Conservation (phyloP, 1,140 invertebrate species). For the Drosophila sulfurigaster region DNA sequence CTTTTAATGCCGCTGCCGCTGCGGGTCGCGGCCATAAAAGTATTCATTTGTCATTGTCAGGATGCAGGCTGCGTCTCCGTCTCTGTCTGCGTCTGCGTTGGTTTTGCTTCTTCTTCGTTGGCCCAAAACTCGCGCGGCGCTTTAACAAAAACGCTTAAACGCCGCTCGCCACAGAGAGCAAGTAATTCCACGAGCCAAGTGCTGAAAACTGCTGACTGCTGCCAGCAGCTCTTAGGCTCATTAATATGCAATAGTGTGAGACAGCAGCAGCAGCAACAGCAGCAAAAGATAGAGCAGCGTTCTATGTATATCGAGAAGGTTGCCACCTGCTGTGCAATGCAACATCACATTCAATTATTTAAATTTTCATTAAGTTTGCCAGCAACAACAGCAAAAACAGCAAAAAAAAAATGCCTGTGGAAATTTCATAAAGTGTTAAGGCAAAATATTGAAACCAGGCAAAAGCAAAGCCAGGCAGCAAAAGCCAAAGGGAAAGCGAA, state of each 20-base stretch:
- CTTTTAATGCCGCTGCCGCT: slow-evolving; percentile 66
- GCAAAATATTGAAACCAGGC: slow-evolving; percentile 60
- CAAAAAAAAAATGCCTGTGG: slow-evolving; percentile 10
- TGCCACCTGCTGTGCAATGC: slow-evolving; percentile 7
- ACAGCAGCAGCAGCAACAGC: slow-evolving; percentile 2
- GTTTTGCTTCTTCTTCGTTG: not conserved
- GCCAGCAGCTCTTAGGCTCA: slow-evolving; percentile 61
- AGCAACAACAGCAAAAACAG: slow-evolving; percentile 46
- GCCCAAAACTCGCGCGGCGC: slow-evolving; percentile 8
- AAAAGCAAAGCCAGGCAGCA: not conserved
- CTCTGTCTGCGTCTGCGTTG: slow-evolving; percentile 19
- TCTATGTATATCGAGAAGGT: too few species aligned
- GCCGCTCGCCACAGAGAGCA: not conserved
- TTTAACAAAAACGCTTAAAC: slow-evolving; percentile 18
- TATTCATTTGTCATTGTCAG: slow-evolving; percentile 83
- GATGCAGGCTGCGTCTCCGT: slow-evolving; percentile 39
- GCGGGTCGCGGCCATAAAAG: slow-evolving; percentile 77
- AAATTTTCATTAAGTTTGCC: slow-evolving; percentile 79
- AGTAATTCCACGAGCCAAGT: slow-evolving; percentile 19
- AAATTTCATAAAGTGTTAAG: slow-evolving; percentile 80
- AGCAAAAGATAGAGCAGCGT: too few species aligned
- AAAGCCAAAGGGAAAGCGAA: slow-evolving; percentile 14
- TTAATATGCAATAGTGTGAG: slow-evolving; percentile 77
- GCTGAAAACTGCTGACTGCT: slow-evolving; percentile 53
- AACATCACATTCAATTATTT: slow-evolving; percentile 78